phyloP scores from a whole-genome alignment of 2,888 invertebrate genomes.

The Eledone cirrhosa region DNA sequence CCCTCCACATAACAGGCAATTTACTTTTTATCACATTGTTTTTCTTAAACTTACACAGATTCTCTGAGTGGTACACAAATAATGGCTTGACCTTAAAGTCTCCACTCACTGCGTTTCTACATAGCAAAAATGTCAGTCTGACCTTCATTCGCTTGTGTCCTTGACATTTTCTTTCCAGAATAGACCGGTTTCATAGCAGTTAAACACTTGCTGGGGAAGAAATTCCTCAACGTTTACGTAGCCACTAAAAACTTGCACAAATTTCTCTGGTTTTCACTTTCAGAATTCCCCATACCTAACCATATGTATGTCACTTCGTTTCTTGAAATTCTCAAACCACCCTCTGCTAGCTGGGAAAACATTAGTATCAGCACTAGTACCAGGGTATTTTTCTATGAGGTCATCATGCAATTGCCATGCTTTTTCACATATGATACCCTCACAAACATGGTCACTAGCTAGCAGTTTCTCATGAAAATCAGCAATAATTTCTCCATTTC shows the following conservation, averaged over 20 bases:
- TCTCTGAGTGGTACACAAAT: neutral
- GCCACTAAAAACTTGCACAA: neutral
- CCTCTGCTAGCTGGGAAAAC: no score
- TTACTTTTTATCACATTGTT: slow-evolving; percentile 3
- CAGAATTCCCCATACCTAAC: neutral
- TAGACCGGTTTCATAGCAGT: neutral
- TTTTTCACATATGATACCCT: slow-evolving; percentile 3
- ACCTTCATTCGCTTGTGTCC: neutral
- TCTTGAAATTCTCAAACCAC: no score
- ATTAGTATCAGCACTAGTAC: neutral
- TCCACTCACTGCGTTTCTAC: neutral
- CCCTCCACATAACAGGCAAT: neutral
- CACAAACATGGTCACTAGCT: neutral
- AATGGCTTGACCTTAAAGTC: neutral
- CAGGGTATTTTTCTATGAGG: neutral
- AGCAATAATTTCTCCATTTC: neutral
- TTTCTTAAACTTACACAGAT: neutral
- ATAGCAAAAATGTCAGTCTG: neutral
- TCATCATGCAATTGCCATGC: slow-evolving; percentile 7
- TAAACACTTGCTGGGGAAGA: slow-evolving; percentile 9
- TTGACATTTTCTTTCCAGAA: neutral
- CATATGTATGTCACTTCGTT: no score
- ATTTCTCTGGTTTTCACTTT: neutral
- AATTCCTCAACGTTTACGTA: neutral
- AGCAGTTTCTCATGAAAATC: neutral